Conservation (phyloP, 2,113 vertebrate species). For the Tichodroma muraria region DNA sequence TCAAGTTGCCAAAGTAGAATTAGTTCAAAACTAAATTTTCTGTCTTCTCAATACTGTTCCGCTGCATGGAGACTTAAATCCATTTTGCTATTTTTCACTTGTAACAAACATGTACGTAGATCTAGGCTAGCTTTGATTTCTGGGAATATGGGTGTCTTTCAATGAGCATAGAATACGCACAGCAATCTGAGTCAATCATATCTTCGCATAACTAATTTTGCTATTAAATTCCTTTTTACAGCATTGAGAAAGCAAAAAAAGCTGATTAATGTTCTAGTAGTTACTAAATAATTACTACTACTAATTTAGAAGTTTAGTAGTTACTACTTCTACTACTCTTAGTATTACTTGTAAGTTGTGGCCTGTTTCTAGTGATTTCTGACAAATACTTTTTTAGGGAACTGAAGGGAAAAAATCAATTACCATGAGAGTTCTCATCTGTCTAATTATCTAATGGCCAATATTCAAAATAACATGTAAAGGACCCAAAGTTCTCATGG, state of each 20-base stretch:
- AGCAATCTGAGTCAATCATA: background rate
- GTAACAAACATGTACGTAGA: background rate
- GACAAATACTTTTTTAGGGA: background rate
- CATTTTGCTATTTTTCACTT: background rate
- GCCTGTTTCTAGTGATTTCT: background rate
- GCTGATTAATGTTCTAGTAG: background rate
- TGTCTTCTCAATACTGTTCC: background rate
- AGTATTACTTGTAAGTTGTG: background rate
- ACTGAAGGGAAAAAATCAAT: background rate
- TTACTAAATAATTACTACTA: background rate
- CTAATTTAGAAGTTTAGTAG: background rate
- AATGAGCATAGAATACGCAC: background rate
- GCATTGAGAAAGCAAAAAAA: background rate
- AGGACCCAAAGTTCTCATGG: background rate
- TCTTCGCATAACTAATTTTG: background rate
- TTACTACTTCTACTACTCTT: background rate
- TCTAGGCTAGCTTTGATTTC: background rate
- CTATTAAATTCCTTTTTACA: background rate
- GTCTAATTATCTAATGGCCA: background rate
- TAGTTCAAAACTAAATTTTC: background rate
- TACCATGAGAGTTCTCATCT: background rate
- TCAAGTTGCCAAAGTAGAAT: background rate
- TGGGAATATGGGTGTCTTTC: background rate
- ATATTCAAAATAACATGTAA: background rate
- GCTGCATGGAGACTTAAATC: background rate